Percentiles rank a stretch among this genome's conserved stretches.
Conservation (phyloP, 92 coral and sea anemone species). For the Paragorgia papillata region DNA sequence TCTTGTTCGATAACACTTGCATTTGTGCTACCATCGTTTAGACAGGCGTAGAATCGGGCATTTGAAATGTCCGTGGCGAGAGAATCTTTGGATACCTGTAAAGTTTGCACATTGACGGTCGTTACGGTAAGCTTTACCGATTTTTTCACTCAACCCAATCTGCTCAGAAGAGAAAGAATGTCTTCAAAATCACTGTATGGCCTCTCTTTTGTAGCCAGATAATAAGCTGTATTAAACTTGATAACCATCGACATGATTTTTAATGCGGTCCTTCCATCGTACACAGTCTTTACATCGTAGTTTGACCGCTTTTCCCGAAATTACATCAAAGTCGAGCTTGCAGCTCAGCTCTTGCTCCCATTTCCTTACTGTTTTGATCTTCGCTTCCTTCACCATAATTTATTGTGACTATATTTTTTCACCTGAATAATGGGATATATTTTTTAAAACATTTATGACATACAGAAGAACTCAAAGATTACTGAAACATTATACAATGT, state of each 20-base stretch:
- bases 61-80: neutral
- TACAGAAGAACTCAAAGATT: no score
- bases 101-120: neutral
- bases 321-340: constrained; percentile 33
- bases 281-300: no score
- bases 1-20: constrained; percentile 11
- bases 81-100: neutral
- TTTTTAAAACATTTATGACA: no score
- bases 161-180: constrained; percentile 22
- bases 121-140: neutral
- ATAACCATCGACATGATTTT: neutral
- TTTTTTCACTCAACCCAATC: constrained; percentile 12
- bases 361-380: constrained; percentile 33
- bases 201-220: constrained; percentile 25
- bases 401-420: no score
- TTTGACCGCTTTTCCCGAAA: no score
- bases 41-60: neutral
- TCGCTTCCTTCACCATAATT: constrained; percentile 32
- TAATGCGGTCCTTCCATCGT: no score
- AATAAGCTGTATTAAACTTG: constrained; percentile 40
- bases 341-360: constrained; percentile 48
- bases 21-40: constrained; percentile 15
- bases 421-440: no score
- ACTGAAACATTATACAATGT: no score
- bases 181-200: constrained; percentile 27